These are phyloP conservation scores for Dascillus cervinus DNA, from an alignment of 2,888 invertebrate genomes.

Conservation along the genomic window DNA sequence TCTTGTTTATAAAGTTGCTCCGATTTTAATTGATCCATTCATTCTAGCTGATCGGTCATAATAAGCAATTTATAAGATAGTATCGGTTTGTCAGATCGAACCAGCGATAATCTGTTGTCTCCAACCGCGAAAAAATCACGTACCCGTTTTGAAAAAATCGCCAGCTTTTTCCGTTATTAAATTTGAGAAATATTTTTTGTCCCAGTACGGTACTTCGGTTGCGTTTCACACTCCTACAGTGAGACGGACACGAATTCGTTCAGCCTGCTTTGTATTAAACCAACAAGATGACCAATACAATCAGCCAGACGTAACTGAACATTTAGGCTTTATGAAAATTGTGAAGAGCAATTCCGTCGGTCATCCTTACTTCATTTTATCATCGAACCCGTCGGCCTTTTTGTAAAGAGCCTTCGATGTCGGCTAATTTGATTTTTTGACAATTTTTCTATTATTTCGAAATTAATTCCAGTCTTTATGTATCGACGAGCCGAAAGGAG, in stretches of 20 bases:
- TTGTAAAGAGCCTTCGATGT: constrained; percentile 5
- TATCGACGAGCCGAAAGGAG: constrained; percentile 9
- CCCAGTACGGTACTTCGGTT: not conserved
- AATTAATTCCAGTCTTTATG: constrained; percentile 13
- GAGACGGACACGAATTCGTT: constrained; percentile 10
- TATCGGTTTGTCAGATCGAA: too few relatives aligned
- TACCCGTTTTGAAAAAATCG: too few relatives aligned
- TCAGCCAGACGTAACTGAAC: constrained; percentile 3
- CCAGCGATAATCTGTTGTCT: too few relatives aligned
- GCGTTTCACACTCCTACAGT: constrained; percentile 1
- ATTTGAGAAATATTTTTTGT: too few relatives aligned
- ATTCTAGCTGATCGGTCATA: constrained; percentile 3
- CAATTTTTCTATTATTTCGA: constrained; percentile 15
- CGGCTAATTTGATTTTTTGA: constrained; percentile 15
- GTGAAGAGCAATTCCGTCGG: not conserved
- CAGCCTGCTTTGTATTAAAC: constrained; percentile 13
- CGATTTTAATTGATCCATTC: constrained; percentile 3
- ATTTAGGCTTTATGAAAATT: too few relatives aligned
- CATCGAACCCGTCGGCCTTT: constrained; percentile 9
- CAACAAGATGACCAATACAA: constrained; percentile 8
- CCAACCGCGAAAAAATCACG: too few relatives aligned
- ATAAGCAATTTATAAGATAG: too few relatives aligned
- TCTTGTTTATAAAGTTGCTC: constrained; percentile 3
- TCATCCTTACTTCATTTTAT: constrained; percentile 3
- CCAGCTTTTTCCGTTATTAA: too few relatives aligned